Conservation (phyloP, 2,888 invertebrate species). For the Adelognathus sp. region DNA sequence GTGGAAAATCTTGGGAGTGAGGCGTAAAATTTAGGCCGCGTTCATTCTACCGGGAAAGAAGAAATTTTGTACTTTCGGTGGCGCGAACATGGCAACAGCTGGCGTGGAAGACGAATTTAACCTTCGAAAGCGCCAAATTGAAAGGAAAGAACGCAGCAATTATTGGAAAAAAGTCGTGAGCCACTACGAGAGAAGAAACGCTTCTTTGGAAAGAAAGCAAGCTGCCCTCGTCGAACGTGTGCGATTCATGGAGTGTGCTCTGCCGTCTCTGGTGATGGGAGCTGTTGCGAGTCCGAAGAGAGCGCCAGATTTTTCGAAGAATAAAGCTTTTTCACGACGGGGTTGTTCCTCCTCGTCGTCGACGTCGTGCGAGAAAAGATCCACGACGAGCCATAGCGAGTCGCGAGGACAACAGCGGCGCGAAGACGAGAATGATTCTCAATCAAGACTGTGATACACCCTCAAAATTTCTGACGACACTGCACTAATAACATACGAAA, state of each 20-base stretch:
- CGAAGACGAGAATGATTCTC: background rate
- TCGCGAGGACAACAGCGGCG: background rate
- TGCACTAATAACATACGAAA: too few species aligned
- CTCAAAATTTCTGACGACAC: too few species aligned
- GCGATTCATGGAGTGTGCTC: slow-evolving; percentile 71
- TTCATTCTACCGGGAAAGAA: background rate
- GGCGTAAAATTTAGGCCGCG: background rate
- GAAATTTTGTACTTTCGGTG: background rate
- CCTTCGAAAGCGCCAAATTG: background rate
- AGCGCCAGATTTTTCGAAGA: background rate
- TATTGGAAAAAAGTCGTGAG: slow-evolving; percentile 69
- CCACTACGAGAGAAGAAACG: slow-evolving; percentile 69
- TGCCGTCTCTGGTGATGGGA: slow-evolving; percentile 70
- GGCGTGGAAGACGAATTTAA: background rate
- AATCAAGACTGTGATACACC: too few species aligned
- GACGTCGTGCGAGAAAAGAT: background rate
- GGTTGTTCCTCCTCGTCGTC: background rate
- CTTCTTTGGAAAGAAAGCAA: slow-evolving; percentile 67
- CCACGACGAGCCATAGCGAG: background rate
- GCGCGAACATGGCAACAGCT: slow-evolving; percentile 2
- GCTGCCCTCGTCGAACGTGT: slow-evolving; percentile 68
- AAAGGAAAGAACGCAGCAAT: slow-evolving; percentile 50
- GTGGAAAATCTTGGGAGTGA: too few species aligned
- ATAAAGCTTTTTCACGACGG: background rate
- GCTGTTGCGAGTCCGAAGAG: slow-evolving; percentile 59